Conservation (phyloP, 2,888 invertebrate species). For the Chrysolina americana region DNA sequence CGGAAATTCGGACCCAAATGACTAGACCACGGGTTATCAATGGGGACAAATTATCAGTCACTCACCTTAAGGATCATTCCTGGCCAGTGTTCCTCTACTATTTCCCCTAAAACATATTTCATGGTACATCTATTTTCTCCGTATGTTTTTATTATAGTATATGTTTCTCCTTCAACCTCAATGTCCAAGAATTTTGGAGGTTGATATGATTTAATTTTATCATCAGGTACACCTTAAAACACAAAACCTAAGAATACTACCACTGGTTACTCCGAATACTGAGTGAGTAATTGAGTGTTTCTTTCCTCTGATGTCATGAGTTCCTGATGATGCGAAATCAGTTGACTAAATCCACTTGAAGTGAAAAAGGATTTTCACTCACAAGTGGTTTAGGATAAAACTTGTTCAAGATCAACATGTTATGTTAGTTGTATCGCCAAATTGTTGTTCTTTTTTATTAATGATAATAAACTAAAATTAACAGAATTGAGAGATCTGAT, state of each 20-base stretch:
- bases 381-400: too few species aligned
- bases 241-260: not conserved
- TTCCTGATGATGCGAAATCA: too few species aligned
- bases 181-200: not conserved
- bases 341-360: too few species aligned
- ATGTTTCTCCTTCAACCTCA: constrained; percentile 13
- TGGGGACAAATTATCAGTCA: too few species aligned
- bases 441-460: too few species aligned
- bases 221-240: not conserved
- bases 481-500: too few species aligned
- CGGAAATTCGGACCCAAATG: too few species aligned
- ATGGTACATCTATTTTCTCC: not conserved
- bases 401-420: too few species aligned
- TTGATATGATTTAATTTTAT: not conserved
- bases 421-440: too few species aligned
- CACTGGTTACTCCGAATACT: not conserved
- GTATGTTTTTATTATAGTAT: not conserved
- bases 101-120: not conserved
- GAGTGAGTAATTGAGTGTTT: not conserved
- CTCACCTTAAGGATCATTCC: constrained; percentile 3
- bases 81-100: constrained; percentile 12
- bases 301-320: not conserved
- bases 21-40: too few species aligned
- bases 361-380: too few species aligned
- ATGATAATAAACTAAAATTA: too few species aligned